Evolutionary conservation across 2,888 invertebrate genomes (phyloP), one percentile per base, ranked within the genome.

Genomic region (Mimumesa dahlbomi): DNA sequence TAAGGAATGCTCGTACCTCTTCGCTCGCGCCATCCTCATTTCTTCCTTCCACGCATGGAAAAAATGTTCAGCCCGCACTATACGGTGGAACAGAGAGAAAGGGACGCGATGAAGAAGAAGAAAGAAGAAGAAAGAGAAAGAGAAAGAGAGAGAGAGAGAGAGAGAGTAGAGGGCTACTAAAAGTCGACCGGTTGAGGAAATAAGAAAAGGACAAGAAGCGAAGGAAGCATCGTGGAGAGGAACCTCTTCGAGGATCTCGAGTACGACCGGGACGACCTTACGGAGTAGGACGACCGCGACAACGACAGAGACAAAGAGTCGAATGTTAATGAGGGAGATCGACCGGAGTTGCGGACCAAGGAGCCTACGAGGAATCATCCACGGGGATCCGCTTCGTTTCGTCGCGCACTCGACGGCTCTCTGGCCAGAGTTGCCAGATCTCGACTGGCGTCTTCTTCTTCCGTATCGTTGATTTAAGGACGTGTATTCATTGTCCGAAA

Each of bases 251-350:
- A 48, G 56, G 49, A 67, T 66, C 66, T 64, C 48, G 67, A 50
- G 58, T 52, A 65, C 61, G 74, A 69, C 63, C 61, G 63, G 64
- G 63, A 73, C 73, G 76, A 71, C 76, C 75, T 78, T 70, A 65
- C 62, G 53, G 72, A 77, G 77, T 62, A 66, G 74, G 77, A 75
- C 62, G 72, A 72, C 68, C 65, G 67, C 67, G 72, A 77, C 66
- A 64, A 79, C 63, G 74, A 79, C 69, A 77, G 72, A 73, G 68
- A 73, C 75, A 78, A 79, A 80, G 70, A 76, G 69, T 68, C 69
- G 73, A 73, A 80, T 79, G 75, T 73, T 79, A 80, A 80, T 80
- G 77, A 80, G 77, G 69, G 67, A 77, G 77, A 77, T 77, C 77
- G 77, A 77, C 72, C 77, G 70, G 66, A 69, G 73, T 49, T 50